Conservation (phyloP, 1,140 invertebrate species). For the Mesaphorura yosii region DNA sequence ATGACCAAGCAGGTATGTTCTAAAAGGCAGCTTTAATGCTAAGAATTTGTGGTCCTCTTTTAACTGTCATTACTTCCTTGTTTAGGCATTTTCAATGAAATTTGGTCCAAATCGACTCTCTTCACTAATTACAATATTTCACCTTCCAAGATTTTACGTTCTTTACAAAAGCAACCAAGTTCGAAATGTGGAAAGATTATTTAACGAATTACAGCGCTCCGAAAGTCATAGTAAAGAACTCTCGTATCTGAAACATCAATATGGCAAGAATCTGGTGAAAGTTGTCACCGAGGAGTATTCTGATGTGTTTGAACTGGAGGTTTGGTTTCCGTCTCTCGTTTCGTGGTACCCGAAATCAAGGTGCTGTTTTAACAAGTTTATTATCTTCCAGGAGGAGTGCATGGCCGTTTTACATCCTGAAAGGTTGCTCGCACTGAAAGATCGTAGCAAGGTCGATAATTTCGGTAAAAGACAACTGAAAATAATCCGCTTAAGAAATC, state of each 20-base stretch:
- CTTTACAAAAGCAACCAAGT: not conserved
- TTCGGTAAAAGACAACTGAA: slow-evolving; percentile 5
- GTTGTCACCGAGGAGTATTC: too few relatives aligned
- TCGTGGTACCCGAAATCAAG: not conserved
- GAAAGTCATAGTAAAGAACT: slow-evolving; percentile 4
- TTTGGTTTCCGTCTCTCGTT: not conserved
- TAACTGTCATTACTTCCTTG: too few relatives aligned
- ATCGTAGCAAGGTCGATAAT: not conserved
- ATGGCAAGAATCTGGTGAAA: slow-evolving; percentile 12
- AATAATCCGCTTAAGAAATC: not conserved
- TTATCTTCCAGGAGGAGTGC: not conserved
- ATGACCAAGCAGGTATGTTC: slow-evolving; percentile 61
- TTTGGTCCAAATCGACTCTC: slow-evolving; percentile 38
- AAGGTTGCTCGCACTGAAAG: not conserved
- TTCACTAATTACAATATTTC: slow-evolving; percentile 39
- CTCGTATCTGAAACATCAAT: slow-evolving; percentile 7
- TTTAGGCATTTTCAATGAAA: slow-evolving; percentile 36
- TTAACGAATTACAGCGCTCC: not conserved
- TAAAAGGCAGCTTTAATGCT: too few relatives aligned
- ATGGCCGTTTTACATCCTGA: not conserved
- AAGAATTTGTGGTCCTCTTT: too few relatives aligned
- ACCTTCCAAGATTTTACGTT: slow-evolving; percentile 48
- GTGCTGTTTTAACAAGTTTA: not conserved
- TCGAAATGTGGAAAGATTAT: slow-evolving; percentile 1
- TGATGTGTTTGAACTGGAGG: too few relatives aligned